phyloP scores from a whole-genome alignment of 2,113 vertebrate genomes.

The Xiphophorus couchianus region DNA sequence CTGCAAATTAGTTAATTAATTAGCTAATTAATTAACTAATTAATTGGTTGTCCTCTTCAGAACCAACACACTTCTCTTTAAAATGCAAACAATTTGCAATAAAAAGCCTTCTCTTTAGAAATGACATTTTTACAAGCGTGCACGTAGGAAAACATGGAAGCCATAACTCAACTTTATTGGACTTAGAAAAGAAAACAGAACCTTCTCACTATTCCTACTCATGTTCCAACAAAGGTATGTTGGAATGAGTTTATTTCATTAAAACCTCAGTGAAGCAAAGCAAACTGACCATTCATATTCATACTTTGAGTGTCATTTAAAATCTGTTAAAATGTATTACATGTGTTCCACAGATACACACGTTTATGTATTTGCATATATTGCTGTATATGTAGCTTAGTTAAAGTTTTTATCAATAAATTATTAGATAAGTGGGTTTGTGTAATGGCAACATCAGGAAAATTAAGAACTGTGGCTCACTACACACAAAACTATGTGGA shows the following conservation, averaged over 20 bases:
- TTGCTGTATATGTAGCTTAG: no score
- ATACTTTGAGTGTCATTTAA: no score
- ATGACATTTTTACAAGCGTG: constrained; percentile 27
- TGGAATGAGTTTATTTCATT: constrained; percentile 62
- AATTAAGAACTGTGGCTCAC: no score
- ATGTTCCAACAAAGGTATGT: constrained; percentile 50
- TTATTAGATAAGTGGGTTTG: no score
- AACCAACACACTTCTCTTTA: neutral
- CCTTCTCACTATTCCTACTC: constrained; percentile 36
- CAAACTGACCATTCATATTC: no score
- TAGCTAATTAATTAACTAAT: no score
- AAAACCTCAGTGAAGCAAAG: constrained; percentile 38
- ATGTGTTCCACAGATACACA: no score
- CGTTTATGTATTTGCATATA: no score
- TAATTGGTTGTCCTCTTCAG: neutral
- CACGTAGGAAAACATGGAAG: constrained; percentile 50
- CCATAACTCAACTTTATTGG: constrained; percentile 63
- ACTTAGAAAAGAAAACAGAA: constrained; percentile 20
- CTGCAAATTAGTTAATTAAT: neutral
- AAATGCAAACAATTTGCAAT: neutral
- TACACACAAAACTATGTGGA: neutral
- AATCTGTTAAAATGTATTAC: no score
- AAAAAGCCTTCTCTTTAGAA: constrained; percentile 9
- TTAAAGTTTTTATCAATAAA: no score
- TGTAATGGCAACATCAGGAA: no score